Conservation (phyloP, 1,140 invertebrate genomes). For the Lucilia sericata region DNA sequence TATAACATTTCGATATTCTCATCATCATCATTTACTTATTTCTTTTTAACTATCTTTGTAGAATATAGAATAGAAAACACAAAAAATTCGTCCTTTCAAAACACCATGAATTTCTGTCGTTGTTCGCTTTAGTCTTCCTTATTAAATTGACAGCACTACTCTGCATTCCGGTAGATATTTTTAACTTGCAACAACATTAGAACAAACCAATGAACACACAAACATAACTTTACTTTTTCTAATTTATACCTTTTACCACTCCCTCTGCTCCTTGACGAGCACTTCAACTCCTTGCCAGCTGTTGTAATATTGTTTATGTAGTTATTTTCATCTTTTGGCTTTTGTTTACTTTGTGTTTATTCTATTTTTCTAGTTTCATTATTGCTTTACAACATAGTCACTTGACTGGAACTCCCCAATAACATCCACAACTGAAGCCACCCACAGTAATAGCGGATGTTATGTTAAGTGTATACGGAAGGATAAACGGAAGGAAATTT, state of each 20-base stretch:
- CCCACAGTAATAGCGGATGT: slow-evolving; percentile 4
- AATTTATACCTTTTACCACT: neutral
- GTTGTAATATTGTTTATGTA: neutral
- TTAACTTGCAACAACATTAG: neutral
- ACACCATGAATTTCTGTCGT: neutral
- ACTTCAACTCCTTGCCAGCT: neutral
- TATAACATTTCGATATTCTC: no score
- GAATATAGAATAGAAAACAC: no score
- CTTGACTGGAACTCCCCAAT: neutral
- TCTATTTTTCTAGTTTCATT: neutral
- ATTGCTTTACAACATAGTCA: slow-evolving; percentile 4
- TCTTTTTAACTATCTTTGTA: no score
- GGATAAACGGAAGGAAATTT: slow-evolving; percentile 23
- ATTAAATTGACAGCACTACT: neutral
- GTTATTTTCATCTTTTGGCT: neutral
- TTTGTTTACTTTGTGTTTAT: neutral
- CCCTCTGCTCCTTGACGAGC: neutral
- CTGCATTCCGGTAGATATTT: neutral
- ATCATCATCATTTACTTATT: no score
- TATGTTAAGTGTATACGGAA: slow-evolving; percentile 29
- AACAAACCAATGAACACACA: neutral
- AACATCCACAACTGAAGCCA: neutral
- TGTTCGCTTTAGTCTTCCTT: neutral
- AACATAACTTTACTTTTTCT: neutral
- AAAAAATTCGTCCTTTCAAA: neutral